phyloP scores from a whole-genome alignment of 2,113 vertebrate genomes.

The Maccullochella peelii region DNA sequence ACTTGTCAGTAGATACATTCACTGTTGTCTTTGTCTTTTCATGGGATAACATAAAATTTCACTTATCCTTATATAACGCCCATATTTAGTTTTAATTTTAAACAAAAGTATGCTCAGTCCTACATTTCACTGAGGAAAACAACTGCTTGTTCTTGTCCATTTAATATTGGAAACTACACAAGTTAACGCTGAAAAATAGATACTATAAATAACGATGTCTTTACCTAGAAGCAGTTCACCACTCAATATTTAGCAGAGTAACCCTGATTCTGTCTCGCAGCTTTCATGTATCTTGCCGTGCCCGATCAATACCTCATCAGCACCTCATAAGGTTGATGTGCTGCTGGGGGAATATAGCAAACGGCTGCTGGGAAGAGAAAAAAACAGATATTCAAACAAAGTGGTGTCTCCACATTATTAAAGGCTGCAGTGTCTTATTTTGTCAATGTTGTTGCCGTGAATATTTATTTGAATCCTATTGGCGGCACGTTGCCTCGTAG shows the following conservation, averaged over 20 bases:
- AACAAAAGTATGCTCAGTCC: not conserved
- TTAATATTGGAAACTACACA: not conserved
- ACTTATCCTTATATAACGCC: not conserved
- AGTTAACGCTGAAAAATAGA: not conserved
- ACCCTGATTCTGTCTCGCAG: slow-evolving; percentile 24
- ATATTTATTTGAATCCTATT: not conserved
- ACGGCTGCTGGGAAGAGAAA: not conserved
- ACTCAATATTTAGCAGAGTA: slow-evolving; percentile 28
- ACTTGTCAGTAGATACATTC: no score
- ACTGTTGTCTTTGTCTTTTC: not conserved
- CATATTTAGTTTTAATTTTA: not conserved
- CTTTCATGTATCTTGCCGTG: not conserved
- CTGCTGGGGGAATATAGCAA: slow-evolving; percentile 19
- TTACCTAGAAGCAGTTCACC: not conserved
- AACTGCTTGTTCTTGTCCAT: not conserved
- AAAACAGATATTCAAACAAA: not conserved
- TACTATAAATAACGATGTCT: not conserved
- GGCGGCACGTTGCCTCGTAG: not conserved
- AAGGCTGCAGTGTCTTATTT: not conserved
- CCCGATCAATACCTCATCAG: slow-evolving; percentile 51
- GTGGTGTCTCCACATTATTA: not conserved
- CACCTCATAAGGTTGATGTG: not conserved
- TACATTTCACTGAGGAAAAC: not conserved
- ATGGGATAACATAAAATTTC: not conserved
- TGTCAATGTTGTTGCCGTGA: not conserved